These are phyloP conservation scores for Artibeus jamaicensis DNA, from an alignment of 2,797 vertebrate species.

Conservation along the genomic window DNA sequence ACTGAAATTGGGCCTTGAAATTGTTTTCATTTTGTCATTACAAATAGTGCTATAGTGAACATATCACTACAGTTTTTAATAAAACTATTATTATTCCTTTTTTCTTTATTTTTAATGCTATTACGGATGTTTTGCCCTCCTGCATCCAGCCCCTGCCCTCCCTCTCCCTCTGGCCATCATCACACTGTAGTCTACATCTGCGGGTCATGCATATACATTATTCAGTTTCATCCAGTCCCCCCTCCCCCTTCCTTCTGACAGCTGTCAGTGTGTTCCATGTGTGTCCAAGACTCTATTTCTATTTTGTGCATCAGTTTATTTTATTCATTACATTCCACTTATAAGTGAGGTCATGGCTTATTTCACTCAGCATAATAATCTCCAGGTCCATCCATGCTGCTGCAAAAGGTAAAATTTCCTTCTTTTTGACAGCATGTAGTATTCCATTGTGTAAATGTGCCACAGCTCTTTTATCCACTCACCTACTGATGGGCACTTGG, in stretches of 20 bases:
- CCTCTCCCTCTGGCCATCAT: no score
- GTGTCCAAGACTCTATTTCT: not conserved
- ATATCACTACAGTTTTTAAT: not conserved
- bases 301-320: not conserved
- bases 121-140: no score
- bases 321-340: not conserved
- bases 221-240: no score
- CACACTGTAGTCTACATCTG: no score
- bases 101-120: not conserved
- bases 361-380: not conserved
- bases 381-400: not conserved
- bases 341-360: not conserved
- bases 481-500: not conserved
- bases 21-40: not conserved
- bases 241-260: no score
- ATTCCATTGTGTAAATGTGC: not conserved
- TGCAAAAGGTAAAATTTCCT: not conserved
- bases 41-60: not conserved
- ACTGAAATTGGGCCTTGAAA: not conserved
- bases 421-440: not conserved
- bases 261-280: not conserved
- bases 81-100: not conserved
- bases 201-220: no score
- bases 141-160: no score
- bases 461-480: not conserved